phyloP scores from a whole-genome alignment of 2,113 vertebrate genomes.

The Rhagologus leucostigma region DNA sequence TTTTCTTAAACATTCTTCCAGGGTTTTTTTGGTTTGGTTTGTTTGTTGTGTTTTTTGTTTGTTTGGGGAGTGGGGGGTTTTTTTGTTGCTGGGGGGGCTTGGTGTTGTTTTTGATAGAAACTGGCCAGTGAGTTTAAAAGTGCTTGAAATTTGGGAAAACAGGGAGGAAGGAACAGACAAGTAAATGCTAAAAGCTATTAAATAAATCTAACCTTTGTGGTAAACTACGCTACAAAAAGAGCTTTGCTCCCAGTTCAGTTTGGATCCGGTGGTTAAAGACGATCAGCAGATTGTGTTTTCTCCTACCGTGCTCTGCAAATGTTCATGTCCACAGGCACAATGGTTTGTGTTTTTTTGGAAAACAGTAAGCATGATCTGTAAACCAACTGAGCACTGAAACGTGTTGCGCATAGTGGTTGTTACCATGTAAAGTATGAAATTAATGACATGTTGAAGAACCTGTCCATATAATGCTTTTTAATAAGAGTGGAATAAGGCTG shows the following conservation, averaged over 20 bases:
- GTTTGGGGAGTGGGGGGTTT: accelerated
- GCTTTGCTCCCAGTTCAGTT: neutral
- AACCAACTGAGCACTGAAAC: neutral
- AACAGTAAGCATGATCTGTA: neutral
- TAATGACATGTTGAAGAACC: neutral
- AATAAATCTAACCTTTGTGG: neutral
- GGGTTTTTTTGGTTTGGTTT: neutral
- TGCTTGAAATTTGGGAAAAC: neutral
- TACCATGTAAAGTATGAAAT: neutral
- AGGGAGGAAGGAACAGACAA: neutral
- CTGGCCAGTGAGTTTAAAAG: neutral
- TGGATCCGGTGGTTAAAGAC: neutral
- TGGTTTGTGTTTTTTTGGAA: neutral
- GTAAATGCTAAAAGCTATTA: neutral
- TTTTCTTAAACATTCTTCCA: neutral
- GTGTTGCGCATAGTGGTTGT: neutral
- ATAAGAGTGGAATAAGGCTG: neutral
- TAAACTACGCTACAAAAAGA: neutral
- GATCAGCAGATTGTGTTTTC: neutral
- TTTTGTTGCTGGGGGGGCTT: neutral
- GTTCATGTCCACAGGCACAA: neutral
- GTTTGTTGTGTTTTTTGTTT: neutral
- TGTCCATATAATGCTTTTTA: neutral
- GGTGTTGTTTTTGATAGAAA: neutral
- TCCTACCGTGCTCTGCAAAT: neutral